Percentiles rank a stretch among this genome's conserved stretches.
phyloP scores from a whole-genome alignment of 2,113 vertebrate genomes.

The Nannobrachium achirus region DNA sequence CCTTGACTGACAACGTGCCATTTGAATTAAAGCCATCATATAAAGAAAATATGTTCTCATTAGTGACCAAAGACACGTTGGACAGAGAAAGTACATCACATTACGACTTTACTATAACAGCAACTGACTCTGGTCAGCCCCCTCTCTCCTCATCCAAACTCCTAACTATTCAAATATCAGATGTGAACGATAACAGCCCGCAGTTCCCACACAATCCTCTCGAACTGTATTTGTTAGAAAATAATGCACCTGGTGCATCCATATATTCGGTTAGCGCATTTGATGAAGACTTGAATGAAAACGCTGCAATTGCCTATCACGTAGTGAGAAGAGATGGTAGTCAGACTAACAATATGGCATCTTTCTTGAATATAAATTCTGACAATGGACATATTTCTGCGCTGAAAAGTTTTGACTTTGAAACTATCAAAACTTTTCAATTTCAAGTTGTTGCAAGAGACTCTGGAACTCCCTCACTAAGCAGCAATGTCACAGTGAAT shows the following conservation, averaged over 20 bases:
- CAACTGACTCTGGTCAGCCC: slow-evolving; percentile 65
- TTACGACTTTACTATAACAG: slow-evolving; percentile 75
- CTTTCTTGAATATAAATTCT: slow-evolving; percentile 65
- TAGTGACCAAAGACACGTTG: slow-evolving; percentile 34
- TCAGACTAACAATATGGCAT: slow-evolving; percentile 4
- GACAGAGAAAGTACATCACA: slow-evolving; percentile 66
- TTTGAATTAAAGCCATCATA: slow-evolving; percentile 38
- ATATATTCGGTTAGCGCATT: slow-evolving; percentile 65
- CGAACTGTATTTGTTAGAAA: slow-evolving; percentile 61
- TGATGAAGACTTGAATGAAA: slow-evolving; percentile 62
- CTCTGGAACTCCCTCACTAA: too few species aligned
- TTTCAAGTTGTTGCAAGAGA: slow-evolving; percentile 28
- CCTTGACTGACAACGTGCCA: slow-evolving; percentile 5
- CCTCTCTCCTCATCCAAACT: slow-evolving; percentile 58
- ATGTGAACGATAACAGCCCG: slow-evolving; percentile 76
- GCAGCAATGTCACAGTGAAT: too few species aligned
- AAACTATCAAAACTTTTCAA: slow-evolving; percentile 59
- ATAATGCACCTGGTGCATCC: slow-evolving; percentile 57
- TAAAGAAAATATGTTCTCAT: slow-evolving; percentile 28
- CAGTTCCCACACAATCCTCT: slow-evolving; percentile 50
- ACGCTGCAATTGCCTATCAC: slow-evolving; percentile 63
- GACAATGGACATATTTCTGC: slow-evolving; percentile 63
- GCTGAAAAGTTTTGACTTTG: slow-evolving; percentile 74
- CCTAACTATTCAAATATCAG: slow-evolving; percentile 57
- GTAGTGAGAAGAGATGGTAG: slow-evolving; percentile 32